These are phyloP conservation scores for Rhabdornis inornatus DNA, from an alignment of 2,113 vertebrate genomes.

Conservation along the genomic window DNA sequence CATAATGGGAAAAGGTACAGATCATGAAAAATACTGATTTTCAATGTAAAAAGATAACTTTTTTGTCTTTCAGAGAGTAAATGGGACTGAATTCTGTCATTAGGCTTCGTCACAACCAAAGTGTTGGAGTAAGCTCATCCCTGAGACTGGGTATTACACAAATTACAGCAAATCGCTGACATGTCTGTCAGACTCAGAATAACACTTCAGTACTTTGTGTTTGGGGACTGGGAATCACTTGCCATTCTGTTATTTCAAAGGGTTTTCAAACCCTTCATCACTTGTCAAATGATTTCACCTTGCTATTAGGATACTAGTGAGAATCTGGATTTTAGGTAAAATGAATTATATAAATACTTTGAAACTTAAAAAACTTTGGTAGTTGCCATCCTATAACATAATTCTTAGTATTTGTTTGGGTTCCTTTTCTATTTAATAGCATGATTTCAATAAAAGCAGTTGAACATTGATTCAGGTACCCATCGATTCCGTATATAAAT, in stretches of 20 bases:
- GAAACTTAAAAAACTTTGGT: fast-evolving
- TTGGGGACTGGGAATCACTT: background rate
- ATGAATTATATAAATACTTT: background rate
- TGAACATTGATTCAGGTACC: background rate
- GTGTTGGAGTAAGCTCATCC: background rate
- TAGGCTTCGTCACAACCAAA: background rate
- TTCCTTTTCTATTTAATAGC: background rate
- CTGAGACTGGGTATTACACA: background rate
- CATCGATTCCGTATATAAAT: background rate
- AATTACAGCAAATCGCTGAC: background rate
- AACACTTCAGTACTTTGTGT: background rate
- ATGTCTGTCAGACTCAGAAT: background rate
- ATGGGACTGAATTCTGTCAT: background rate
- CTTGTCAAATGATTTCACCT: background rate
- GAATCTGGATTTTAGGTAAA: background rate
- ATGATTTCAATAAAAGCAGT: background rate
- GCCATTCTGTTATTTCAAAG: background rate
- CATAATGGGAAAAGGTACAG: background rate
- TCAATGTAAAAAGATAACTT: background rate
- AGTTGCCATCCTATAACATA: background rate
- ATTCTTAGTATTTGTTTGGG: background rate
- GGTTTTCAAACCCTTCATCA: background rate
- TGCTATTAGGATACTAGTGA: background rate
- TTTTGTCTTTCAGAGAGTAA: background rate
- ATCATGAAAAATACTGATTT: background rate